Evolutionary conservation across 2,888 invertebrate species (phyloP).

Genomic region (Rhorus exstirpatorius): DNA sequence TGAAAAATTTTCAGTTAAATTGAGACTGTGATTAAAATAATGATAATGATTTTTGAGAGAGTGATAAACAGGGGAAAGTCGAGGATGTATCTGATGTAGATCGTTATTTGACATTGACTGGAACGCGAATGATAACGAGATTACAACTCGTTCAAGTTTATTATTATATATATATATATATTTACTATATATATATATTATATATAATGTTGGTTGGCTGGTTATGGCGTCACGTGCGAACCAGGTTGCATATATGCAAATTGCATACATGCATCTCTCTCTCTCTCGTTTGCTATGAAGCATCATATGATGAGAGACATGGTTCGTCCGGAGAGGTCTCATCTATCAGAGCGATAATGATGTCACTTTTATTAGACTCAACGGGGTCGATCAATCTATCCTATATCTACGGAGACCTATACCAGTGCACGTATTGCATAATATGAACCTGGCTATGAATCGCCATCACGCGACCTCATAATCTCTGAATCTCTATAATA

Average conservation of each 20-base stretch:
- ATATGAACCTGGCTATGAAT: conserved; percentile 11
- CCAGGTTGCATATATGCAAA: conserved; percentile 68
- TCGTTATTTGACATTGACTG: conserved; percentile 73
- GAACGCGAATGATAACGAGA: conserved; percentile 68
- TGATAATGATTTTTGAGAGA: neutral
- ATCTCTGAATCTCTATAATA: neutral
- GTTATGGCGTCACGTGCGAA: conserved; percentile 60
- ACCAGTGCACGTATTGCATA: conserved; percentile 38
- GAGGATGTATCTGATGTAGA: conserved; percentile 43
- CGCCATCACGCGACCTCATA: neutral
- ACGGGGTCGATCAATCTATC: conserved; percentile 80
- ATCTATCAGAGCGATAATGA: conserved; percentile 78
- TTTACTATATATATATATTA: neutral
- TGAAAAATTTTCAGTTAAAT: neutral
- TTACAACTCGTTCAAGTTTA: conserved; percentile 62
- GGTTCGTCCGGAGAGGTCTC: conserved; percentile 49
- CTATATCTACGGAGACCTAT: conserved; percentile 55
- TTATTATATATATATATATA: conserved; percentile 30
- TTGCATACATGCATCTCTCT: conserved; percentile 31
- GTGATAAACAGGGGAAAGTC: conserved; percentile 37
- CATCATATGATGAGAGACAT: conserved; percentile 43
- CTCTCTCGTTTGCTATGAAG: neutral
- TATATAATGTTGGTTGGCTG: neutral
- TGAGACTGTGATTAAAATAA: conserved; percentile 4
- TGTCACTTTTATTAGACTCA: conserved; percentile 84